A percentile compares a stretch with the other conserved stretches of the same genome.
Evolutionary conservation across 2,888 invertebrate species (phyloP).

Genomic region (Dioctria rufipes): DNA sequence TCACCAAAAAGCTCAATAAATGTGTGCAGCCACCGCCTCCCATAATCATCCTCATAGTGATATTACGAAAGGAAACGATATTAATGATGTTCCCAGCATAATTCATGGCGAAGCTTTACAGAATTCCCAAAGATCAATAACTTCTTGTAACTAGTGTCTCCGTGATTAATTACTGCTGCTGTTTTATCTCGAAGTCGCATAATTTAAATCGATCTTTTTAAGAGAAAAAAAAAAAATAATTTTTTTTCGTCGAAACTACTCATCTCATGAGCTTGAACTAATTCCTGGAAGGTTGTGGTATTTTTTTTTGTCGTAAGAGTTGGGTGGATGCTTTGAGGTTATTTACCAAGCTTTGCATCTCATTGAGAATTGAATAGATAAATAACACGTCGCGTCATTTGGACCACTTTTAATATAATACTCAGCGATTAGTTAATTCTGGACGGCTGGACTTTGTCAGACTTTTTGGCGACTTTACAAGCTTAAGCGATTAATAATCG

Average conservation of each 20-base stretch:
- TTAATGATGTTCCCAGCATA: conserved; percentile 29
- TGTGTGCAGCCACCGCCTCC: conserved; percentile 6
- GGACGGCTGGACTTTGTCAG: too few relatives aligned
- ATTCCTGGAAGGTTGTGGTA: conserved; percentile 5
- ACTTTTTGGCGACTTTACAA: too few relatives aligned
- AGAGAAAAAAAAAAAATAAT: background rate
- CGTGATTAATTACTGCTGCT: conserved; percentile 15
- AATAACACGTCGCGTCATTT: background rate
- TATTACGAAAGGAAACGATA: background rate
- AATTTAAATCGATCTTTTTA: background rate
- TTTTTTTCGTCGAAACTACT: background rate
- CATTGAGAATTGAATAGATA: background rate
- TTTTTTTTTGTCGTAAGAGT: background rate
- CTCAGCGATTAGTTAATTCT: too few relatives aligned
- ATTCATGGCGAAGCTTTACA: conserved; percentile 39
- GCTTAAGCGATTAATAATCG: too few relatives aligned
- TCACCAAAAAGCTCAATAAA: conserved; percentile 33
- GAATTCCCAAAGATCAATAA: conserved; percentile 39
- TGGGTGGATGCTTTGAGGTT: background rate
- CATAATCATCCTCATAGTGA: background rate
- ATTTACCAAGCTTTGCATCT: conserved; percentile 23
- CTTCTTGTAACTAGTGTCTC: conserved; percentile 31
- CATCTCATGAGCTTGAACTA: background rate
- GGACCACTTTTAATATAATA: too few relatives aligned
- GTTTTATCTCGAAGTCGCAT: conserved; percentile 21